Conservation (phyloP, 2,888 invertebrate genomes). For the Drosophila algonquin region DNA sequence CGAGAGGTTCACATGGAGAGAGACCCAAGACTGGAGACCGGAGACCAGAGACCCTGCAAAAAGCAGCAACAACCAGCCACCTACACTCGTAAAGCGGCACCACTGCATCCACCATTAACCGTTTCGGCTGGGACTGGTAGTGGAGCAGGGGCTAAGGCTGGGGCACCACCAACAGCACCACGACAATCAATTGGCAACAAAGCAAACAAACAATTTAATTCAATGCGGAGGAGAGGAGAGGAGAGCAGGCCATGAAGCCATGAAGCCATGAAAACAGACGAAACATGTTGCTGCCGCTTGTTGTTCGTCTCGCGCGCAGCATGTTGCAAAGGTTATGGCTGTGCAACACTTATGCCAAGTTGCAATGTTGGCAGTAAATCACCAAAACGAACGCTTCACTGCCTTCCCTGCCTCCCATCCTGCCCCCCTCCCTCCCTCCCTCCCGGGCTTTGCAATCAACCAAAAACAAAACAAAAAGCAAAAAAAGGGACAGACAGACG, state of each 20-base stretch:
- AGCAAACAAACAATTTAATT: slow-evolving; percentile 83
- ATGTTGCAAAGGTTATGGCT: slow-evolving; percentile 81
- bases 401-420: background rate
- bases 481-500: slow-evolving; percentile 33
- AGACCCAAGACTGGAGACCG: slow-evolving; percentile 39
- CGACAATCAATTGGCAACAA: slow-evolving; percentile 79
- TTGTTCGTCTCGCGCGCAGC: slow-evolving; percentile 47
- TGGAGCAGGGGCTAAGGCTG: slow-evolving; percentile 30
- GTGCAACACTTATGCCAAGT: slow-evolving; percentile 82
- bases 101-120: slow-evolving; percentile 12
- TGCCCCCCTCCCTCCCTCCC: background rate
- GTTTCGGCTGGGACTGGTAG: slow-evolving; percentile 11
- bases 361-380: slow-evolving; percentile 82
- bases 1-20: slow-evolving; percentile 29
- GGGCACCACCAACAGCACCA: slow-evolving; percentile 72
- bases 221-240: slow-evolving; percentile 68
- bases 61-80: slow-evolving; percentile 38
- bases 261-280: slow-evolving; percentile 52
- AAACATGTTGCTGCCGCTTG: slow-evolving; percentile 60
- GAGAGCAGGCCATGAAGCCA: slow-evolving; percentile 25
- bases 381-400: slow-evolving; percentile 54
- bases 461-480: slow-evolving; percentile 14
- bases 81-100: slow-evolving; percentile 59
- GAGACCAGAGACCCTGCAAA: slow-evolving; percentile 26
- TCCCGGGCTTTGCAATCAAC: slow-evolving; percentile 44